A percentile compares a stretch with the other conserved stretches of the same genome.
Conservation (phyloP, 2,113 vertebrate genomes). For the Corythaeola cristata region DNA sequence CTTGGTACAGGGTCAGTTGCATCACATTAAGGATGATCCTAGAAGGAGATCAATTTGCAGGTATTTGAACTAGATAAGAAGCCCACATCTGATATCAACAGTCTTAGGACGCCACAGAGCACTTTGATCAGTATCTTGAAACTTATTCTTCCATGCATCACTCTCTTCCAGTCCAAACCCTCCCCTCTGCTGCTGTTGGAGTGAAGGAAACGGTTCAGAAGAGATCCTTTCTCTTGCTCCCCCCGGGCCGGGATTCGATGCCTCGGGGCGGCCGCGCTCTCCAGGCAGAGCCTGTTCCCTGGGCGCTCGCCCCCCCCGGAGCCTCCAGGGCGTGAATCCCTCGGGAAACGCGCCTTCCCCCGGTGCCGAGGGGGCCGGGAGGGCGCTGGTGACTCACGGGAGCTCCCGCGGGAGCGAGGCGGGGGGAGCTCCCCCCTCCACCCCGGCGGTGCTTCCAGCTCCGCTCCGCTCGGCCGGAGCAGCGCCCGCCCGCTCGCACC, state of each 20-base stretch:
- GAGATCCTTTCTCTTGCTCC: not conserved
- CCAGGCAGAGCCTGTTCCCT: not conserved
- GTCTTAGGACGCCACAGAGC: not conserved
- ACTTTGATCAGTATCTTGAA: not conserved
- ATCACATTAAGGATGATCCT: not conserved
- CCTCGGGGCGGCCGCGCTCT: too few relatives aligned
- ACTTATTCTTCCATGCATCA: not conserved
- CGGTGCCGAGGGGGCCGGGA: not conserved
- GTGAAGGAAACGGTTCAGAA: not conserved
- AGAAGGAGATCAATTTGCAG: not conserved
- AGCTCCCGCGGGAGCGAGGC: not conserved
- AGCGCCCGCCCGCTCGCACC: not conserved
- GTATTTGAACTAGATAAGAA: not conserved
- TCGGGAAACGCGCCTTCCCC: not conserved
- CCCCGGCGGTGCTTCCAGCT: too few relatives aligned
- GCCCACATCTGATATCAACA: not conserved
- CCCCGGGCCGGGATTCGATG: not conserved
- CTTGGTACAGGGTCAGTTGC: not conserved
- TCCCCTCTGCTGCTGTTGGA: not conserved
- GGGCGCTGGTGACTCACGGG: not conserved
- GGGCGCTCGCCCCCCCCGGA: accelerated
- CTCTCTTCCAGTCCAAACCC: not conserved
- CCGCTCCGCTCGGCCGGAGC: not conserved
- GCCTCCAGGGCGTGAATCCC: not conserved
- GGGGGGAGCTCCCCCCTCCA: too few relatives aligned